Evolutionary conservation across 2,113 vertebrate species (phyloP).

Genomic region (Onychorhynchus coronatus): DNA sequence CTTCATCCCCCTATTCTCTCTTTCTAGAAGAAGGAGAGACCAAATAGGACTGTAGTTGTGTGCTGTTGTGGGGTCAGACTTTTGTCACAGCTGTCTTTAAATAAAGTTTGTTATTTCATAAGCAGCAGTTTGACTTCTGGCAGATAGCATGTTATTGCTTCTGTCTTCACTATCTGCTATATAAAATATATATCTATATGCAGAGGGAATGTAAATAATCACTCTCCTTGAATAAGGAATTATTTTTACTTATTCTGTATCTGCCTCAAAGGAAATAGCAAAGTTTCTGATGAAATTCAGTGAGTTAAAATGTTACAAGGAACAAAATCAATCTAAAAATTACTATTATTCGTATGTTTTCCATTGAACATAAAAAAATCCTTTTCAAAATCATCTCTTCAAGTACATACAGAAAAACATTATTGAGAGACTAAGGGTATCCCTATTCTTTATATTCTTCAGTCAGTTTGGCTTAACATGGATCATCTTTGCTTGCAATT

Average conservation of each 20-base stretch:
- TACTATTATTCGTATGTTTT: background rate
- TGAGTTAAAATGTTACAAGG: background rate
- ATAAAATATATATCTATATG: background rate
- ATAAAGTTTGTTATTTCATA: background rate
- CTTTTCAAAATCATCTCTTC: background rate
- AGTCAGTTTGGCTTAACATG: background rate
- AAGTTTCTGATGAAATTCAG: background rate
- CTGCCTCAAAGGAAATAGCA: background rate
- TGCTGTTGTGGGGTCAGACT: background rate
- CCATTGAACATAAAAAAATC: background rate
- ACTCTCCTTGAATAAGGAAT: background rate
- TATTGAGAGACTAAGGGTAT: background rate
- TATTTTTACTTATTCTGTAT: background rate
- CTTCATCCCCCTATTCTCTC: rapidly evolving
- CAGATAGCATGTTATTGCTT: background rate
- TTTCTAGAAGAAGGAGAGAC: background rate
- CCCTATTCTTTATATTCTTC: background rate
- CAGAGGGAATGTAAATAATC: background rate
- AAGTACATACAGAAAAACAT: background rate
- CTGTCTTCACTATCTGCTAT: background rate
- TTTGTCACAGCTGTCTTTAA: background rate
- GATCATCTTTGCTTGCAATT: background rate
- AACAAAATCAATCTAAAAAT: background rate
- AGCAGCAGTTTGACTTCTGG: background rate
- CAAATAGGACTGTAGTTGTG: background rate